Percentiles rank a stretch among this genome's conserved stretches.
phyloP scores from a whole-genome alignment of 2,888 invertebrate genomes.

The Nemurella pictetii region DNA sequence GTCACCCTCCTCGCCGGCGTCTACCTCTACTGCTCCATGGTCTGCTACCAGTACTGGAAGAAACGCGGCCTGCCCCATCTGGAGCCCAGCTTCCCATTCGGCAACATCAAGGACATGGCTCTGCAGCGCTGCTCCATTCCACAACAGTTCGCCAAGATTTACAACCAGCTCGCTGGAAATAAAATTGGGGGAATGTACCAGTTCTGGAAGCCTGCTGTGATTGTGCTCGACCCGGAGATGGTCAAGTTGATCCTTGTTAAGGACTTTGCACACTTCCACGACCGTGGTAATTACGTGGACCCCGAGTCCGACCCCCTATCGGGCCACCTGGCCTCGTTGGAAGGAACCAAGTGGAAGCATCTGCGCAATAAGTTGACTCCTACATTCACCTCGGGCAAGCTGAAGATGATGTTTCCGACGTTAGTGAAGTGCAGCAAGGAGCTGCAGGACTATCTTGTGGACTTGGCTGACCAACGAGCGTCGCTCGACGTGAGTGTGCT shows the following conservation, averaged over 20 bases:
- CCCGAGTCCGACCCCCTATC: slow-evolving; percentile 55
- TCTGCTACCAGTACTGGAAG: background rate
- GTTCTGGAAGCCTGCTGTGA: no score
- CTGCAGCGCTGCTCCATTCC: no score
- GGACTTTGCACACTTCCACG: no score
- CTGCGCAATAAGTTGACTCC: slow-evolving; percentile 56
- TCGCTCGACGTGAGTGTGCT: no score
- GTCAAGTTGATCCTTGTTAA: slow-evolving; percentile 52
- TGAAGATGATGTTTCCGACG: slow-evolving; percentile 56
- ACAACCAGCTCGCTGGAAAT: no score
- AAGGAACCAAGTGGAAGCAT: slow-evolving; percentile 56
- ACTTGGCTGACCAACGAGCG: slow-evolving; percentile 50
- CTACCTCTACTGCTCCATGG: background rate
- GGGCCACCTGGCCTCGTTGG: slow-evolving; percentile 55
- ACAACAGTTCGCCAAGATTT: no score
- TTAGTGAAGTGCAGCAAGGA: slow-evolving; percentile 54
- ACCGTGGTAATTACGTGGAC: slow-evolving; percentile 55
- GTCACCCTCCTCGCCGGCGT: background rate
- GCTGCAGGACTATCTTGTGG: slow-evolving; percentile 51
- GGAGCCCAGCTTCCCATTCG: slow-evolving; percentile 61
- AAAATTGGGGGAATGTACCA: no score
- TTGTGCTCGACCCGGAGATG: slow-evolving; percentile 51
- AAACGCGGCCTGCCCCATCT: background rate
- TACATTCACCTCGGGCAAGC: slow-evolving; percentile 56
- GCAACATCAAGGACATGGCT: no score